Percentiles rank a stretch among this genome's conserved stretches.
Evolutionary conservation across 2,797 vertebrate species (phyloP).

Genomic region (Paguma larvata): DNA sequence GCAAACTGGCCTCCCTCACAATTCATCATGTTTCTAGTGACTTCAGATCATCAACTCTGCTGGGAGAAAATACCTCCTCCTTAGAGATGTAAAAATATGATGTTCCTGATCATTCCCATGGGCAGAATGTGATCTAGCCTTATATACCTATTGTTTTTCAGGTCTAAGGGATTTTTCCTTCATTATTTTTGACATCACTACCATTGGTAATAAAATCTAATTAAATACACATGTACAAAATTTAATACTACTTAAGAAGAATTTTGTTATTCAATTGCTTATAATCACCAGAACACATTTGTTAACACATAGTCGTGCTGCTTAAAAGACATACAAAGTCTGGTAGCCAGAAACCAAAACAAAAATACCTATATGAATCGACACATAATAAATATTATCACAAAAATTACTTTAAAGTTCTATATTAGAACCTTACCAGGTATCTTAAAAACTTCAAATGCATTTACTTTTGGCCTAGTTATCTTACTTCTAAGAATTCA

Average conservation of each 20-base stretch:
- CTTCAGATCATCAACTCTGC: slow-evolving; percentile 70
- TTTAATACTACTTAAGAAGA: not conserved
- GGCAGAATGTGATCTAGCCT: not conserved
- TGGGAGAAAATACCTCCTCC: slow-evolving; percentile 74
- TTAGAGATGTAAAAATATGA: slow-evolving; percentile 75
- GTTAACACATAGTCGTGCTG: not conserved
- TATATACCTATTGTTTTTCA: not conserved
- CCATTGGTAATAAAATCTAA: slow-evolving; percentile 16
- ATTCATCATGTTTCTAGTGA: slow-evolving; percentile 88
- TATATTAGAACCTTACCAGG: not conserved
- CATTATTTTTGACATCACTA: slow-evolving; percentile 22
- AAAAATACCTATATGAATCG: slow-evolving; percentile 37
- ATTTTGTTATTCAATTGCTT: not conserved
- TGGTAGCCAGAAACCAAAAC: slow-evolving; percentile 43
- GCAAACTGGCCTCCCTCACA: slow-evolving; percentile 81
- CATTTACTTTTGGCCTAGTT: slow-evolving; percentile 24
- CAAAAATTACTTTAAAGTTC: slow-evolving; percentile 12
- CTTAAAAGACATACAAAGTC: not conserved
- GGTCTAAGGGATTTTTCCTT: not conserved
- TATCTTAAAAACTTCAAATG: not conserved
- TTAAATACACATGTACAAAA: slow-evolving; percentile 37
- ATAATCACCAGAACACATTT: slow-evolving; percentile 4
- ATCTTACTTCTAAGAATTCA: slow-evolving; percentile 33
- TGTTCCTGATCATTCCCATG: slow-evolving; percentile 40
- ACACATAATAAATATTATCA: not conserved